A percentile compares a stretch with the other conserved stretches of the same genome.
Conservation (phyloP, 64 coral and sea anemone genomes). For the Trachythela sp. region DNA sequence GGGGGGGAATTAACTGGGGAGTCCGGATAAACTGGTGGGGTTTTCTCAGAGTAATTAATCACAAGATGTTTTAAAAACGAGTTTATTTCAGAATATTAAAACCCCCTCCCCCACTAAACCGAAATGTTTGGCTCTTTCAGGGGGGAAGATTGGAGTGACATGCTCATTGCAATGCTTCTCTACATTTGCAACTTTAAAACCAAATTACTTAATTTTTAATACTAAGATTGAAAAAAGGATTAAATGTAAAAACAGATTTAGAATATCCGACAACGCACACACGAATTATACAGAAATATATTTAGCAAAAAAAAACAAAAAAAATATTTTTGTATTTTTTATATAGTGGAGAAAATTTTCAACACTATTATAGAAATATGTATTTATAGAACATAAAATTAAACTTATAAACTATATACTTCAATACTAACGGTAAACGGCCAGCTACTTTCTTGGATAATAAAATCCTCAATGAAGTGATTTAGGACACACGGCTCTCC, state of each 20-base stretch:
- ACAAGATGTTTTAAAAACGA: no score
- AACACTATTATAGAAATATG: not conserved
- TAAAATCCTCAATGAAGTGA: conserved; percentile 90
- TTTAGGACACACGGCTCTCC: conserved; percentile 68
- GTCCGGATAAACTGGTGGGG: no score
- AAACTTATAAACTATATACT: not conserved
- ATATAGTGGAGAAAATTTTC: not conserved
- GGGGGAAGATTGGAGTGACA: no score
- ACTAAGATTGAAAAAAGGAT: no score
- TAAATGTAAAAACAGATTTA: not conserved
- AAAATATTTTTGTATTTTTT: not conserved
- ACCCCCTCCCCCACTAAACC: no score
- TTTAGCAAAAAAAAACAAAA: not conserved
- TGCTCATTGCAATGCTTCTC: no score
- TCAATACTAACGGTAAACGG: conserved; percentile 88
- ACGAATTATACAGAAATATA: not conserved
- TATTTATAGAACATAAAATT: not conserved
- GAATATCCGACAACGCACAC: not conserved
- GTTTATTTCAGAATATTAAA: no score
- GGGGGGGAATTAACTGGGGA: no score
- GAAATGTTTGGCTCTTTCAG: no score
- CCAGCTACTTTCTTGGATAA: conserved; percentile 96
- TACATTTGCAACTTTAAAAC: no score
- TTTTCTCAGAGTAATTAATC: no score
- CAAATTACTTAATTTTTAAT: no score